These are phyloP conservation scores for Lomographa bimaculata DNA, from an alignment of 2,888 invertebrate genomes.

Conservation along the genomic window DNA sequence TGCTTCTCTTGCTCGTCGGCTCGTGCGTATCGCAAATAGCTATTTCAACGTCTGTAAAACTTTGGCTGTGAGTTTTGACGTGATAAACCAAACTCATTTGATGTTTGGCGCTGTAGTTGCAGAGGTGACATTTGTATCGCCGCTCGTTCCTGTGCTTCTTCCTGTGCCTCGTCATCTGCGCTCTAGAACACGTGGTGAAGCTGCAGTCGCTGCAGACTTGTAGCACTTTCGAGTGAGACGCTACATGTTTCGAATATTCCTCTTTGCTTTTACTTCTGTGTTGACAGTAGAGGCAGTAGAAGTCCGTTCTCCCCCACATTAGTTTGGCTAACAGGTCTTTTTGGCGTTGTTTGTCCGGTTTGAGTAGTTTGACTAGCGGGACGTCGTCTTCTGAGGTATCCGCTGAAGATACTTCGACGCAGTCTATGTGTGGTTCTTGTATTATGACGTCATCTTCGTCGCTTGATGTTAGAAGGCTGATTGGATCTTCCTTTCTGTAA, in stretches of 20 bases:
- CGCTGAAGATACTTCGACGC: constrained; percentile 62
- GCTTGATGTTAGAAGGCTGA: constrained; percentile 68
- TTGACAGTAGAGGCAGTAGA: constrained; percentile 54
- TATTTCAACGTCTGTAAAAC: constrained; percentile 4
- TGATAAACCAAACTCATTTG: constrained; percentile 66
- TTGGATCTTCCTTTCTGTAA: constrained; percentile 55
- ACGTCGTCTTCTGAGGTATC: constrained; percentile 70
- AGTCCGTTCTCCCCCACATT: constrained; percentile 43
- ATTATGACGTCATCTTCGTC: constrained; percentile 74
- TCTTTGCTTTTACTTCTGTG: constrained; percentile 27
- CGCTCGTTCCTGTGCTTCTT: constrained; percentile 57
- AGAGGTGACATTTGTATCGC: constrained; percentile 55
- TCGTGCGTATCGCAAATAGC: constrained; percentile 16
- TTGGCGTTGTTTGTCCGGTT: constrained; percentile 28
- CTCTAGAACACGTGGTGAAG: constrained; percentile 53
- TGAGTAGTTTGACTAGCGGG: constrained; percentile 54
- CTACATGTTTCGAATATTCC: constrained; percentile 35
- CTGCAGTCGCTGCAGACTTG: constrained; percentile 56
- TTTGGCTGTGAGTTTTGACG: constrained; percentile 49
- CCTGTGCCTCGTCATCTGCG: constrained; percentile 49
- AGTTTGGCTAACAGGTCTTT: constrained; percentile 22
- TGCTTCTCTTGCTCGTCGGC: constrained; percentile 1
- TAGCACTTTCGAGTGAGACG: constrained; percentile 30
- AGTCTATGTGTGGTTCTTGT: constrained; percentile 68
- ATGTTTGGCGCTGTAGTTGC: constrained; percentile 57